Base-by-base conservation (phyloP, 2,888 invertebrate genomes). In the Eristalis intricaria region DNA sequence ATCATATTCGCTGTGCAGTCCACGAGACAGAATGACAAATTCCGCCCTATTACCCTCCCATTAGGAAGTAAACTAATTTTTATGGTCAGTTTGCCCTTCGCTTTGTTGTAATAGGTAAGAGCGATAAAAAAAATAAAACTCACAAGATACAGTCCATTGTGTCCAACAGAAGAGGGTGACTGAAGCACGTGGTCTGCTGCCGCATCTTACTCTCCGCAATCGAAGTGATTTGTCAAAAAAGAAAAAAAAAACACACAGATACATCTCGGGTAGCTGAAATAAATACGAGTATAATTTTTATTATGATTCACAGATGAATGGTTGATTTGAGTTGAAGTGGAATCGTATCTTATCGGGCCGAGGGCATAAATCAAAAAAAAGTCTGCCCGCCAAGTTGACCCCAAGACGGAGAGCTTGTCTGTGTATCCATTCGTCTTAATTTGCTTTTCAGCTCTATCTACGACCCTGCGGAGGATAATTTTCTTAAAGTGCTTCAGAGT, bases 11-110 rank as follows among this genome's bases (percentile, higher is more conserved):
- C 35, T 63, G 71, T 68, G 70, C 82, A 78, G 81, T 88, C 84
- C 79, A 74, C 71, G 38, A 43, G 70, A 77, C 19, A 75, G 82
- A 86, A 86, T 76, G 88, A 84, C 78, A 89, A 88, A 88, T 89
- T 89, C 86, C 86, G 78, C 80, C 81, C 86, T 86, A 88, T 87
- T 87, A 87, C 87, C 84, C 84, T 73, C 84, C 84, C 87, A 89
- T 89, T 89, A 89, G 81, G 77, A 90, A 89, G 89, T 90, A 89
- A 90, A 91, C 91, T 90, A 91, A 92, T 91, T 91, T 90, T 90
- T 90, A 89, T 90, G 91, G 90, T 91, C 90, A 90, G 90, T 90
- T 91, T 90, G 90, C 89, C 91, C 64, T 80, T 58, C 63, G 71
- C 80, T 76, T 79, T 84, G 84, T 84, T 64, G 84, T 43, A 87